These are phyloP conservation scores for Typhlomys cinereus DNA, from an alignment of 2,113 vertebrate genomes.

Conservation along the genomic window DNA sequence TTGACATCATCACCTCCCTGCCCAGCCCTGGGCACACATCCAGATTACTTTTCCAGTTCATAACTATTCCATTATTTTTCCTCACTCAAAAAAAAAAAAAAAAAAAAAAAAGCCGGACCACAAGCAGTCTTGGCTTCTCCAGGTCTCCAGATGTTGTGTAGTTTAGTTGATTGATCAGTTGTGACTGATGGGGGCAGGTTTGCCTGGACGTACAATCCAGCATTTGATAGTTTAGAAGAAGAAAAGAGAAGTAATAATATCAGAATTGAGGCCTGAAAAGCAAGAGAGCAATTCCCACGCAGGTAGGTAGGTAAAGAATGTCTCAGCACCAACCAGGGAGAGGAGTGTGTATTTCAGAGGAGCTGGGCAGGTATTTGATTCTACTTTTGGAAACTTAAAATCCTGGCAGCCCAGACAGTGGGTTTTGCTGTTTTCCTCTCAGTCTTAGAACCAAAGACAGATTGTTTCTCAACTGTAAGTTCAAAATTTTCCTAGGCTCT, in stretches of 20 bases:
- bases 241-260: constrained; percentile 34
- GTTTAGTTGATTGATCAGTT: constrained; percentile 57
- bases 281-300: background rate
- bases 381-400: background rate
- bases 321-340: background rate
- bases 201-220: constrained; percentile 5
- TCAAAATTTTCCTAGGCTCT: constrained; percentile 43
- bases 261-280: background rate
- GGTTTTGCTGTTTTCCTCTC: background rate
- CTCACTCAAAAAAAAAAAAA: constrained; percentile 21
- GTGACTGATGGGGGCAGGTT: background rate
- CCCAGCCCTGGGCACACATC: background rate
- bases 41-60: constrained; percentile 32
- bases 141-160: constrained; percentile 28
- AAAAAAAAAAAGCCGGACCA: background rate
- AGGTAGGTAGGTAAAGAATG: background rate
- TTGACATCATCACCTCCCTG: constrained; percentile 1
- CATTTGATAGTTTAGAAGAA: constrained; percentile 45
- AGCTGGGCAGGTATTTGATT: background rate
- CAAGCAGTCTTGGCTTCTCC: background rate
- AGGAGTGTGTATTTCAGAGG: background rate
- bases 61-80: constrained; percentile 39
- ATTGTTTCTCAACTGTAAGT: background rate
- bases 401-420: background rate
- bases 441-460: background rate